Percentiles rank a stretch among this genome's conserved stretches.
These are phyloP conservation scores for Nomada ruficornis DNA, from an alignment of 2,888 invertebrate genomes.

Conservation along the genomic window DNA sequence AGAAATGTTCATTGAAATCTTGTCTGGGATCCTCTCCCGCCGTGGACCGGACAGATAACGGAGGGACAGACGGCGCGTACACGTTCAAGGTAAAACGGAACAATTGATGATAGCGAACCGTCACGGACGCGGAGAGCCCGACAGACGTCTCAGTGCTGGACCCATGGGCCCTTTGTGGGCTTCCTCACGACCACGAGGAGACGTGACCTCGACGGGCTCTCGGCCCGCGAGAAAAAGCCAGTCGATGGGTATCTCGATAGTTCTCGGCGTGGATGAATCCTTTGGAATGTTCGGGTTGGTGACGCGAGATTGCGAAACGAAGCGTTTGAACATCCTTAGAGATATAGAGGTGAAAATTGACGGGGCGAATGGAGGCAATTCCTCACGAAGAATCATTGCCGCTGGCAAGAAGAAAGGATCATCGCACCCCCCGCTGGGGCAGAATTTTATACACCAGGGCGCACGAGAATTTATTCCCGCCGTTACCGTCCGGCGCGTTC, in stretches of 20 bases:
- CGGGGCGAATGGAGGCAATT: background rate
- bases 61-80: constrained; percentile 12
- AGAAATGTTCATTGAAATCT: constrained; percentile 78
- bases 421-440: background rate
- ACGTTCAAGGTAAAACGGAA: constrained; percentile 72
- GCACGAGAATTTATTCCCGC: constrained; percentile 13
- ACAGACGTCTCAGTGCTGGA: constrained; percentile 50
- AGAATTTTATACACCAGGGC: constrained; percentile 1
- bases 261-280: constrained; percentile 53
- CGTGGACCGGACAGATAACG: constrained; percentile 19
- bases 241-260: constrained; percentile 77
- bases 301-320: constrained; percentile 39
- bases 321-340: background rate
- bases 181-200: constrained; percentile 73
- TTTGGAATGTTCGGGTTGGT: constrained; percentile 55
- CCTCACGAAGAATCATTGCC: background rate
- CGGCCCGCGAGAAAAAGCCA: constrained; percentile 68
- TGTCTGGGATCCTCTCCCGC: constrained; percentile 63
- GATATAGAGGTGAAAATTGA: no score
- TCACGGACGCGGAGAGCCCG: constrained; percentile 67
- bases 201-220: constrained; percentile 74
- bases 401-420: background rate
- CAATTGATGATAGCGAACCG: constrained; percentile 79
- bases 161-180: constrained; percentile 68
- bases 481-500: constrained; percentile 16